phyloP scores from a whole-genome alignment of 2,888 invertebrate species.

The Schrankia costaestrigalis region DNA sequence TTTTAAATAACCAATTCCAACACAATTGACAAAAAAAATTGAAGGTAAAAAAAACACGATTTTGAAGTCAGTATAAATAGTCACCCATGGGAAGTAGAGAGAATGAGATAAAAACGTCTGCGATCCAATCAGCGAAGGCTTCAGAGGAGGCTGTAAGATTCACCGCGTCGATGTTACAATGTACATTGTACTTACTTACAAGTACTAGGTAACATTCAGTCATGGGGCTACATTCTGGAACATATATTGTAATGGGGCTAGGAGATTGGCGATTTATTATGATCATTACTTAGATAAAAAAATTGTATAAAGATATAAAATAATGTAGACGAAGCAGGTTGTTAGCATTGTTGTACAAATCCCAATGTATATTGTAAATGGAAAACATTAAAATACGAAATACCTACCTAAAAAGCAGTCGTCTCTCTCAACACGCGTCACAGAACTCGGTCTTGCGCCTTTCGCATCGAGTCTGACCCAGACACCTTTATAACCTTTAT shows the following conservation, averaged over 20 bases:
- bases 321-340: neutral
- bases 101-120: slow-evolving; percentile 50
- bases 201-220: slow-evolving; percentile 52
- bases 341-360: too few relatives aligned
- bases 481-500: too few relatives aligned
- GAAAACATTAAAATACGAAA: too few relatives aligned
- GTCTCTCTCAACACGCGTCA: too few relatives aligned
- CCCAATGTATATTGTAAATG: too few relatives aligned
- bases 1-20: neutral
- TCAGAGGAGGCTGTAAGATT: slow-evolving; percentile 44
- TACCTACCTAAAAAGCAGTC: too few relatives aligned
- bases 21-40: slow-evolving; percentile 5
- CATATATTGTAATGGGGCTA: slow-evolving; percentile 51
- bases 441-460: too few relatives aligned
- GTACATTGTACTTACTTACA: too few relatives aligned
- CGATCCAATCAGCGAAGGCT: slow-evolving; percentile 60
- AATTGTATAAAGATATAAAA: neutral
- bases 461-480: too few relatives aligned
- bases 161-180: slow-evolving; percentile 60
- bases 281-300: neutral
- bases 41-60: slow-evolving; percentile 12
- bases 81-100: slow-evolving; percentile 10
- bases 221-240: slow-evolving; percentile 59
- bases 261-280: slow-evolving; percentile 20
- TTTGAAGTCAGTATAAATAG: slow-evolving; percentile 23